These are phyloP conservation scores for Bellardia pandia DNA, from an alignment of 2,888 invertebrate species.

Conservation along the genomic window DNA sequence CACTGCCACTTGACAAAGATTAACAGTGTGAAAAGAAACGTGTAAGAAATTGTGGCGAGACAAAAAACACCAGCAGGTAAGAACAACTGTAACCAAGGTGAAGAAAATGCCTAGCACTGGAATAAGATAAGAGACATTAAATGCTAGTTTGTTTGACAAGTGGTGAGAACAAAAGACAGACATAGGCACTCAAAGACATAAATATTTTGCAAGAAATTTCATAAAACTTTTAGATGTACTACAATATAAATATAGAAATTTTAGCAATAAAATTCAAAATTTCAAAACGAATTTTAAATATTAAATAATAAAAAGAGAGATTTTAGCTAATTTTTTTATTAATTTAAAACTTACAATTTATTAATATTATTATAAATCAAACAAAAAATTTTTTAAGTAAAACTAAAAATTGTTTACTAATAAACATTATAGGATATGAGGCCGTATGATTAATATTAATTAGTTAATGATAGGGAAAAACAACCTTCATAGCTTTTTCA, in stretches of 20 bases:
- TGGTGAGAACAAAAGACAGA: neutral
- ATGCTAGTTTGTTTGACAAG: neutral
- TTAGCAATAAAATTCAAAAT: neutral
- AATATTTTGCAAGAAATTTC: too few species aligned
- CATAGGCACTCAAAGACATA: neutral
- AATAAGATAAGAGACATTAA: conserved; percentile 8
- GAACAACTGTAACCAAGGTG: neutral
- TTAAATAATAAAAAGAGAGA: too few species aligned
- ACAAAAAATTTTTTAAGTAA: too few species aligned
- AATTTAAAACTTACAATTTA: too few species aligned
- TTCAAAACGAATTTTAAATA: neutral
- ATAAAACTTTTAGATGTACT: too few species aligned
- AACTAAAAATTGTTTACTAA: too few species aligned
- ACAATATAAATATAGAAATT: neutral
- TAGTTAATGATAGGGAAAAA: too few species aligned
- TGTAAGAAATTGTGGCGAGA: conserved; percentile 6
- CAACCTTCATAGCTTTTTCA: too few species aligned
- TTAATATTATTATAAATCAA: too few species aligned
- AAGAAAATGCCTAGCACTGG: neutral
- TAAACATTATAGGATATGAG: too few species aligned
- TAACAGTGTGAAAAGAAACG: conserved; percentile 51
- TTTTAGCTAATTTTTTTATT: too few species aligned
- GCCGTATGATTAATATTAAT: too few species aligned
- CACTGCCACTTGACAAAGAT: conserved; percentile 81
- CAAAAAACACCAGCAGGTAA: conserved; percentile 9